A percentile compares a stretch with the other conserved stretches of the same genome.
These are phyloP conservation scores for Stegastes partitus DNA, from an alignment of 2,113 vertebrate genomes.

Conservation along the genomic window DNA sequence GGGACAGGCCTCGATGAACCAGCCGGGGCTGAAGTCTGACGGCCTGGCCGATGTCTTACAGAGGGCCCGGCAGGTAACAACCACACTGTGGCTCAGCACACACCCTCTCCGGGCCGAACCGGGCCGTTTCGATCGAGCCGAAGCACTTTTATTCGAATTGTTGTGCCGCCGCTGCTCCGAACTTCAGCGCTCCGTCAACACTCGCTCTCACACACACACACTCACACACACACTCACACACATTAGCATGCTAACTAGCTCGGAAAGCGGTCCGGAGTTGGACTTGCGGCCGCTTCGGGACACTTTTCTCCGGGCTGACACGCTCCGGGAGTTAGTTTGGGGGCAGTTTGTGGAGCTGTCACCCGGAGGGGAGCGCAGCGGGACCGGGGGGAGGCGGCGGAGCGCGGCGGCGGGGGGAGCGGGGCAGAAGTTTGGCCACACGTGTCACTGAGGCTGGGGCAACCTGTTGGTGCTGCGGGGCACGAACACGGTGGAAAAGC, in stretches of 20 bases:
- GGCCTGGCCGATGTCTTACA: slow-evolving; percentile 93
- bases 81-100: slow-evolving; percentile 32
- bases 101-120: slow-evolving; percentile 9
- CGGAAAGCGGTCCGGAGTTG: slow-evolving; percentile 38
- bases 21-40: slow-evolving; percentile 91
- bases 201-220: slow-evolving; percentile 29
- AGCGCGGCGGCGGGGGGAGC: slow-evolving; percentile 1
- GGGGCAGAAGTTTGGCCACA: slow-evolving; percentile 77
- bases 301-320: slow-evolving; percentile 35
- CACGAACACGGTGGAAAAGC: slow-evolving; percentile 5
- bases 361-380: slow-evolving; percentile 36
- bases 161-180: slow-evolving; percentile 60
- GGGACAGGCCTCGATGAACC: slow-evolving; percentile 91
- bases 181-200: slow-evolving; percentile 56
- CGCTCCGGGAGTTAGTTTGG: slow-evolving; percentile 44
- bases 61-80: slow-evolving; percentile 93
- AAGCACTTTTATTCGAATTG: slow-evolving; percentile 75
- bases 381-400: slow-evolving; percentile 1
- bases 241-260: slow-evolving; percentile 75
- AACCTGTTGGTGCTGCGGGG: slow-evolving; percentile 75
- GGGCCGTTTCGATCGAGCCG: slow-evolving; percentile 50
- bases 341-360: slow-evolving; percentile 76
- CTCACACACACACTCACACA: background rate
- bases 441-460: slow-evolving; percentile 74
- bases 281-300: slow-evolving; percentile 45